Evolutionary conservation across 1,140 invertebrate species (phyloP).

Genomic region (Lamellibrachia luymesi): DNA sequence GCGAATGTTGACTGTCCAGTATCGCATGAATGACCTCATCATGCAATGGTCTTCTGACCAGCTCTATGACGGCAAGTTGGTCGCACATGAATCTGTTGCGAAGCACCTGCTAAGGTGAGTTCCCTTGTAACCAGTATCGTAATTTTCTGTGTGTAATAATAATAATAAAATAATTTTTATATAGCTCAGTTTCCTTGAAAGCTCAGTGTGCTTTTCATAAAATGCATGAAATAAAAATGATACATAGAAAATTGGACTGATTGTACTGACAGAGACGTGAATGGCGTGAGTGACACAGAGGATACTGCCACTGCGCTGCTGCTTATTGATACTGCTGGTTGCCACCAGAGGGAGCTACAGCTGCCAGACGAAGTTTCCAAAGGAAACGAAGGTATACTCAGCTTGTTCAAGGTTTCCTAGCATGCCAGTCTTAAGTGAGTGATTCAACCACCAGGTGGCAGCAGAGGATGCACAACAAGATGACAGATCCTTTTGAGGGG

Average conservation of each 20-base stretch:
- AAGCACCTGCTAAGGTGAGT: slow-evolving; percentile 59
- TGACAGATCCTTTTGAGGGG: no score
- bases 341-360: slow-evolving; percentile 59
- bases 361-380: slow-evolving; percentile 60
- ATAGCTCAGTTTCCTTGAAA: neutral
- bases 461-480: no score
- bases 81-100: slow-evolving; percentile 59
- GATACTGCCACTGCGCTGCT: slow-evolving; percentile 58
- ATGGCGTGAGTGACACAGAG: slow-evolving; percentile 53
- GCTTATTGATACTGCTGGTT: slow-evolving; percentile 64
- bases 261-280: slow-evolving; percentile 52
- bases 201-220: no score
- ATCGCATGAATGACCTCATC: slow-evolving; percentile 66
- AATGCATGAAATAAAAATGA: no score
- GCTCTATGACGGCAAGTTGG: slow-evolving; percentile 59
- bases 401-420: neutral
- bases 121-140: neutral
- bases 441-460: no score
- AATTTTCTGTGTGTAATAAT: neutral
- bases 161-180: neutral
- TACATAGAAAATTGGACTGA: no score
- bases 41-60: slow-evolving; percentile 63
- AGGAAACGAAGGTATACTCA: slow-evolving; percentile 59
- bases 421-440: no score
- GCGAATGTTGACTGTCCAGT: slow-evolving; percentile 63